A percentile compares a stretch with the other conserved stretches of the same genome.
These are phyloP conservation scores for Recurvirostra avosetta DNA, from an alignment of 2,113 vertebrate species.

Conservation along the genomic window DNA sequence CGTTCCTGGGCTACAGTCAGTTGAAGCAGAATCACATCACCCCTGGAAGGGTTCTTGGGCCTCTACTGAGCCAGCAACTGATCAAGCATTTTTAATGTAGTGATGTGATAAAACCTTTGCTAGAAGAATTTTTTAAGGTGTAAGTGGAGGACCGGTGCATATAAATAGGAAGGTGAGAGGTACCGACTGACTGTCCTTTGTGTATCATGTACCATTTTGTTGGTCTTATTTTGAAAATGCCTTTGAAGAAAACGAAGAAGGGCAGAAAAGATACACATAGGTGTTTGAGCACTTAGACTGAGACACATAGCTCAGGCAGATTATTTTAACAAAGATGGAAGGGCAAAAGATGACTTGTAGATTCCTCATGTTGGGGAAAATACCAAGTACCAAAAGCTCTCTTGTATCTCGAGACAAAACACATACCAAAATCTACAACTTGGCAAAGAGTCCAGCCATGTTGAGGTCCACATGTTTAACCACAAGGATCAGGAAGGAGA, in stretches of 20 bases:
- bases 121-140: neutral
- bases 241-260: neutral
- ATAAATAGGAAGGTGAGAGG: neutral
- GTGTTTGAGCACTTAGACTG: neutral
- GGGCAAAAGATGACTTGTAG: neutral
- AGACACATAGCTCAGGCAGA: neutral
- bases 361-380: neutral
- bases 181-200: neutral
- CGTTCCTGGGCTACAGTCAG: neutral
- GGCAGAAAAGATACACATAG: neutral
- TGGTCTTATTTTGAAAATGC: neutral
- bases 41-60: neutral
- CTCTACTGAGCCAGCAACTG: neutral
- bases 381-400: neutral
- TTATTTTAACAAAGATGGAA: neutral
- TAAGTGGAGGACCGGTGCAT: neutral
- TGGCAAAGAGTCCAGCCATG: neutral
- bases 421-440: rapidly evolving
- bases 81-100: neutral
- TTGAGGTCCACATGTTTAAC: neutral
- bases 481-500: neutral
- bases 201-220: neutral
- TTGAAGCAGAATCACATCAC: neutral
- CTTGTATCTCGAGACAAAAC: neutral
- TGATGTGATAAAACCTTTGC: neutral